A percentile compares a stretch with the other conserved stretches of the same genome.
Conservation (phyloP, 2,113 vertebrate genomes). For the Pterophyllum scalare region DNA sequence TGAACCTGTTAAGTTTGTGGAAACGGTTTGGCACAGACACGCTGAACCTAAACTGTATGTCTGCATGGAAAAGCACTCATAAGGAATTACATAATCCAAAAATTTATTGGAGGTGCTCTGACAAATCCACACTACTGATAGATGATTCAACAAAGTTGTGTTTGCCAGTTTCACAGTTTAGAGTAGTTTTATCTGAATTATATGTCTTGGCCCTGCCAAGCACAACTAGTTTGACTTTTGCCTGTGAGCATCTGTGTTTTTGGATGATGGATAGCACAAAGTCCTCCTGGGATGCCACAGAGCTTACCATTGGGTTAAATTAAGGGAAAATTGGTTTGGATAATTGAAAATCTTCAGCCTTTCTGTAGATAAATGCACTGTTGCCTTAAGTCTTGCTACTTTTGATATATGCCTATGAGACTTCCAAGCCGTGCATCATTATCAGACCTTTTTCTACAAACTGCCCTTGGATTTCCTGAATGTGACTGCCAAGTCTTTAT, state of each 20-base stretch:
- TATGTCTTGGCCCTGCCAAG: slow-evolving; percentile 10
- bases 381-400: slow-evolving; percentile 15
- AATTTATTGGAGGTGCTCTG: slow-evolving; percentile 35
- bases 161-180: slow-evolving; percentile 25
- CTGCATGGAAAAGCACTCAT: slow-evolving; percentile 54
- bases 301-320: slow-evolving; percentile 20
- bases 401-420: slow-evolving; percentile 24
- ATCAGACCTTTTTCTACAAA: slow-evolving; percentile 12
- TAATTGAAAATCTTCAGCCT: slow-evolving; percentile 50
- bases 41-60: slow-evolving; percentile 20
- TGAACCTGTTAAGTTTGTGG: slow-evolving; percentile 18
- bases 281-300: slow-evolving; percentile 28
- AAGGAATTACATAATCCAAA: slow-evolving; percentile 33
- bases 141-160: not conserved
- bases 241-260: slow-evolving; percentile 26
- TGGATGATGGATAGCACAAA: slow-evolving; percentile 39
- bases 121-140: slow-evolving; percentile 22
- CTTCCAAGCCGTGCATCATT: slow-evolving; percentile 19
- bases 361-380: slow-evolving; percentile 35
- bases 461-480: slow-evolving; percentile 10
- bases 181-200: slow-evolving; percentile 29
- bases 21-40: slow-evolving; percentile 14
- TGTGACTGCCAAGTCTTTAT: slow-evolving; percentile 3
- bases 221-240: slow-evolving; percentile 21
- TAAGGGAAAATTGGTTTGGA: slow-evolving; percentile 33